These are phyloP conservation scores for Micrasema minimum DNA, from an alignment of 1,140 invertebrate genomes.

Conservation along the genomic window DNA sequence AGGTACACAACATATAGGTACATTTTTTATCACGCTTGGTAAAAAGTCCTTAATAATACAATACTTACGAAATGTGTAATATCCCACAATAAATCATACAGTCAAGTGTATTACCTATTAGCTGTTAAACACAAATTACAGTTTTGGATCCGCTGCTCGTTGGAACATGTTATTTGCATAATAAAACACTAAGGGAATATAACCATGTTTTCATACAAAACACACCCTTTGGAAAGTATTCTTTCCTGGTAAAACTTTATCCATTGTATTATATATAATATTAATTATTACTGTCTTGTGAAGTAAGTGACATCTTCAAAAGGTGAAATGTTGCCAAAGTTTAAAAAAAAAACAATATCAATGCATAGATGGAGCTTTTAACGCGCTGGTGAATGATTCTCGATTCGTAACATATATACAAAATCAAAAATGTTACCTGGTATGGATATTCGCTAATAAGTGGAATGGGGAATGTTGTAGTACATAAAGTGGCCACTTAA, in stretches of 20 bases:
- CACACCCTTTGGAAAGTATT: neutral
- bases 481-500: too few relatives aligned
- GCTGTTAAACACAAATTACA: too few relatives aligned
- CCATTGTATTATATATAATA: neutral
- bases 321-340: neutral
- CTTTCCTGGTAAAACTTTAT: neutral
- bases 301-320: neutral
- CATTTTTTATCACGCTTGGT: too few relatives aligned
- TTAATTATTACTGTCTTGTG: neutral
- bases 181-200: slow-evolving; percentile 17
- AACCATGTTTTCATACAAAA: slow-evolving; percentile 7
- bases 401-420: too few relatives aligned
- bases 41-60: too few relatives aligned
- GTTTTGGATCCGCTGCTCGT: neutral
- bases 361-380: too few relatives aligned
- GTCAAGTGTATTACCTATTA: neutral
- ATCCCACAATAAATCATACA: neutral
- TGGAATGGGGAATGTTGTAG: too few relatives aligned
- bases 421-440: too few relatives aligned
- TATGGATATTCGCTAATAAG: too few relatives aligned
- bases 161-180: slow-evolving; percentile 27
- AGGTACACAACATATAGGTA: too few relatives aligned
- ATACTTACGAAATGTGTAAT: too few relatives aligned
- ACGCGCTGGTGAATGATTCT: too few relatives aligned
- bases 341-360: neutral